These are phyloP conservation scores for Homarus americanus DNA, from an alignment of 1,140 invertebrate species.

Conservation along the genomic window DNA sequence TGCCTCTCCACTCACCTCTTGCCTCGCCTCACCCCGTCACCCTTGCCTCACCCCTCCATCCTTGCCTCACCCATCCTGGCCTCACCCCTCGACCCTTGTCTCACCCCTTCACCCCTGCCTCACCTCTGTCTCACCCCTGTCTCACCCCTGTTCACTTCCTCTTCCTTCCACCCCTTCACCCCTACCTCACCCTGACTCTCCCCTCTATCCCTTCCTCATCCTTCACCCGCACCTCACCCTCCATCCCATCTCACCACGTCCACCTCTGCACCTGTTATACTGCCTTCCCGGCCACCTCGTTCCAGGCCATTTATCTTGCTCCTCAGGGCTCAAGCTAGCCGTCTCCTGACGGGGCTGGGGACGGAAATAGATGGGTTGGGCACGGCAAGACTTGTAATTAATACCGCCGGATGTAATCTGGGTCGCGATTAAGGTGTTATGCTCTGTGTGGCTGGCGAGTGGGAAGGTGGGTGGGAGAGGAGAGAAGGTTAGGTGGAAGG, in stretches of 20 bases:
- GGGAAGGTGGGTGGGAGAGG: background rate
- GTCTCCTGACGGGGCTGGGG: background rate
- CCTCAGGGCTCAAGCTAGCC: no score
- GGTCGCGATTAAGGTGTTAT: background rate
- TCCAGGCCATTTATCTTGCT: background rate
- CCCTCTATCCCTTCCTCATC: background rate
- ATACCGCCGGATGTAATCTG: constrained; percentile 10
- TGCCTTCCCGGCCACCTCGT: background rate
- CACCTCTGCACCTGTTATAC: background rate
- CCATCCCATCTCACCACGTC: no score
- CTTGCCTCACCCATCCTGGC: background rate
- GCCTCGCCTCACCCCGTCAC: background rate
- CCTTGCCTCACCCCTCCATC: no score
- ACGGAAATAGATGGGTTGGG: background rate
- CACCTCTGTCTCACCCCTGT: background rate
- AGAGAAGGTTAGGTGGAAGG: background rate
- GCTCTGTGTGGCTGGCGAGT: background rate
- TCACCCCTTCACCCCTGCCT: no score
- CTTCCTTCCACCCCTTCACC: background rate
- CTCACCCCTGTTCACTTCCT: background rate
- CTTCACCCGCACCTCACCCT: background rate
- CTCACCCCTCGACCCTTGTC: background rate
- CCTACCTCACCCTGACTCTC: background rate
- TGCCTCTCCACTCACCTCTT: background rate
- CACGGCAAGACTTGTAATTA: background rate